Evolutionary conservation across 2,888 invertebrate genomes (phyloP).

Genomic region (Andrena marginata): DNA sequence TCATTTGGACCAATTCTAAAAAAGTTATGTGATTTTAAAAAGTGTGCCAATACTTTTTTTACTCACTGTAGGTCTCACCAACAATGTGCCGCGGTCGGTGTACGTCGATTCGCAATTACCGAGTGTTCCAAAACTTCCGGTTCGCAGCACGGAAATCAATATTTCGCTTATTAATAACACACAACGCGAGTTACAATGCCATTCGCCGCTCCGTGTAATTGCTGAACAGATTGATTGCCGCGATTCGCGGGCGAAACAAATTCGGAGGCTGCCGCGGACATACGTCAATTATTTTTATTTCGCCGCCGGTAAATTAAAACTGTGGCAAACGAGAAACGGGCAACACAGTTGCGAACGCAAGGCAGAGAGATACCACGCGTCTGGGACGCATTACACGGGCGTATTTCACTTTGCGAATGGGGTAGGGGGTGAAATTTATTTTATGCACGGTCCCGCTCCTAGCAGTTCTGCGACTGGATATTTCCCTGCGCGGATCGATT

Average conservation of each 20-base stretch:
- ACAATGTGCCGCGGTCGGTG: too few relatives aligned
- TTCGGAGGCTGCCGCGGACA: neutral
- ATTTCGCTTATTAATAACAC: constrained; percentile 40
- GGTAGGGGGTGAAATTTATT: neutral
- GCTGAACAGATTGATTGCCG: neutral
- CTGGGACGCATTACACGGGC: neutral
- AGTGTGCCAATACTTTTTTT: too few relatives aligned
- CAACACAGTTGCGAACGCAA: too few relatives aligned
- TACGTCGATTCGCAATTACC: constrained; percentile 27
- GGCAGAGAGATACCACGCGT: neutral
- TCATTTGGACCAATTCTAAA: too few relatives aligned
- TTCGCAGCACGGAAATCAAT: constrained; percentile 28
- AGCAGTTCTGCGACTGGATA: neutral
- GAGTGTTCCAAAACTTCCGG: constrained; percentile 36
- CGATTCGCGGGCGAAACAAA: neutral
- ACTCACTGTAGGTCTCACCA: too few relatives aligned
- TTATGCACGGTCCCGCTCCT: neutral
- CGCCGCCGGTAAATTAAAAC: neutral
- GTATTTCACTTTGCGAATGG: neutral
- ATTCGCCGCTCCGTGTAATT: neutral
- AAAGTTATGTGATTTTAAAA: too few relatives aligned
- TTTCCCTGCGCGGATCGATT: constrained; percentile 16
- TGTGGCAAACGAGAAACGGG: neutral
- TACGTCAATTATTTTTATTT: constrained; percentile 12
- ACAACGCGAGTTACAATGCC: constrained; percentile 5